phyloP scores from a whole-genome alignment of 2,797 vertebrate genomes.

The Pantherophis vulpinus region DNA sequence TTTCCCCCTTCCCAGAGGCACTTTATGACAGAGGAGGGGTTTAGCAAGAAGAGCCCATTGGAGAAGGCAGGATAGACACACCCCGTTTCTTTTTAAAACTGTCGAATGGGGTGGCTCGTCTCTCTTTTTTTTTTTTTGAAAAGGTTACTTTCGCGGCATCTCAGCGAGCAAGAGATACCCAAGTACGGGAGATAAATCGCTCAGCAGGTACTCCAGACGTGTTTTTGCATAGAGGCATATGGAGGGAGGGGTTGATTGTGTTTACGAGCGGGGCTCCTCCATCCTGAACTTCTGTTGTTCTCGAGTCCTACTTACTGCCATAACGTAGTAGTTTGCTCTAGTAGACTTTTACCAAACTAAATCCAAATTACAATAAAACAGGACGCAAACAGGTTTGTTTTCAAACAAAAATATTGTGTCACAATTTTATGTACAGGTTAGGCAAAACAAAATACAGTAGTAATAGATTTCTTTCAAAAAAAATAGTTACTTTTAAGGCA shows the following conservation, averaged over 20 bases:
- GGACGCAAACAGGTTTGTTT: background rate
- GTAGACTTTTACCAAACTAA: background rate
- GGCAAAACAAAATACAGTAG: background rate
- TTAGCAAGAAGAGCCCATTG: background rate
- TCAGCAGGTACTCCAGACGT: background rate
- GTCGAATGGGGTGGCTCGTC: background rate
- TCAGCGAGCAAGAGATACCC: no score
- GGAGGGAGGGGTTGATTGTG: background rate
- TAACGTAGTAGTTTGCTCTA: background rate
- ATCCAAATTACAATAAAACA: background rate
- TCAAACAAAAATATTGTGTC: background rate
- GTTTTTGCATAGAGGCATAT: background rate
- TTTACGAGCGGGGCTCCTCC: background rate
- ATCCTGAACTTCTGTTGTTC: background rate
- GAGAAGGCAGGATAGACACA: background rate
- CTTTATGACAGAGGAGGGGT: slow-evolving; percentile 26
- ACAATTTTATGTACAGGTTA: background rate
- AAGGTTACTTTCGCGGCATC: background rate
- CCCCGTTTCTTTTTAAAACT: background rate
- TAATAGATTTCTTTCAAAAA: background rate
- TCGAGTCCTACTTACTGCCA: background rate
- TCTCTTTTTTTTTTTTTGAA: background rate
- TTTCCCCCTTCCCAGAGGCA: background rate
- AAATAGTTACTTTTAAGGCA: background rate
- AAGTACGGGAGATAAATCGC: background rate